Evolutionary conservation across 2,113 vertebrate genomes (phyloP).

Genomic region (Corythoichthys intestinalis): DNA sequence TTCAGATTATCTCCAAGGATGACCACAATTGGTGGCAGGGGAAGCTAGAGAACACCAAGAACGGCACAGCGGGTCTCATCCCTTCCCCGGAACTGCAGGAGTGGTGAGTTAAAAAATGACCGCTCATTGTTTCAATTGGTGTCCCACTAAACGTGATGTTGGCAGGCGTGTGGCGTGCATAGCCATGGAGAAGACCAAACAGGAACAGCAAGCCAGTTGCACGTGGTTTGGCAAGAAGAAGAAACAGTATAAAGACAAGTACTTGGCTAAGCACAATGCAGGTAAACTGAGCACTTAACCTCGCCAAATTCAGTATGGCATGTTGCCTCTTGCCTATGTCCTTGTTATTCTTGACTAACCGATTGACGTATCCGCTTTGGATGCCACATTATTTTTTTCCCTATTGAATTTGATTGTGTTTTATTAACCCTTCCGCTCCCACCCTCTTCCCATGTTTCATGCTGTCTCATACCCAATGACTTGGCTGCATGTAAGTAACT

Average conservation of each 20-base stretch:
- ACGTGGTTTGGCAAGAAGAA: slow-evolving; percentile 99
- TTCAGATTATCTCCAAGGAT: slow-evolving; percentile 99
- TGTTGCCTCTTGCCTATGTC: slow-evolving; percentile 27
- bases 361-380: slow-evolving; percentile 39
- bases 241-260: slow-evolving; percentile 99
- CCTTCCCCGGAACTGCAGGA: slow-evolving; percentile 98
- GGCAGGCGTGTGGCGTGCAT: slow-evolving; percentile 95
- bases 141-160: background rate
- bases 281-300: slow-evolving; percentile 68
- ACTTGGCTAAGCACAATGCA: slow-evolving; percentile 99
- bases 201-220: slow-evolving; percentile 98
- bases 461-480: slow-evolving; percentile 98
- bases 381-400: slow-evolving; percentile 20
- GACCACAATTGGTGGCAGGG: slow-evolving; percentile 99
- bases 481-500: slow-evolving; percentile 99
- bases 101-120: slow-evolving; percentile 77
- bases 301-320: slow-evolving; percentile 1
- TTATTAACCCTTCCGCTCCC: slow-evolving; percentile 68
- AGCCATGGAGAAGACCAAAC: slow-evolving; percentile 99
- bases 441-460: slow-evolving; percentile 96
- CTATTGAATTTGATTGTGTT: slow-evolving; percentile 25
- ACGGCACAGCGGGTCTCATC: slow-evolving; percentile 95
- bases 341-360: slow-evolving; percentile 33
- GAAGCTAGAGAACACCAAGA: slow-evolving; percentile 97
- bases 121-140: no score